These are phyloP conservation scores for Albula glossodonta DNA, from an alignment of 2,113 vertebrate genomes.

Conservation along the genomic window DNA sequence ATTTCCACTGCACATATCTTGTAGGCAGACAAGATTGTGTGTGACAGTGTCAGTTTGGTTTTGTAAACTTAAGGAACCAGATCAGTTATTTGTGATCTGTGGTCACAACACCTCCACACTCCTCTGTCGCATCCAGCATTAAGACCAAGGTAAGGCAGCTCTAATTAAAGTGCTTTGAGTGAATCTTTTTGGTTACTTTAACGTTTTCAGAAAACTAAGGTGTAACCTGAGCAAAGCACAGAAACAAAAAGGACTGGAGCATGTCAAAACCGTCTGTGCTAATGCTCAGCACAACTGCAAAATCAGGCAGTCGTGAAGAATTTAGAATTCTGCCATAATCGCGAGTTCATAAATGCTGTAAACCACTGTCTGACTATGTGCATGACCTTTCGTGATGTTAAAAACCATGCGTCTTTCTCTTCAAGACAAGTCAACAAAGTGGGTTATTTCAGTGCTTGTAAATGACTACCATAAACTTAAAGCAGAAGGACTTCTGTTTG, in stretches of 20 bases:
- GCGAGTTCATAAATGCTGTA: neutral
- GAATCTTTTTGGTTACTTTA: constrained; percentile 21
- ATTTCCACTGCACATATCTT: constrained; percentile 53
- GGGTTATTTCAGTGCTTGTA: neutral
- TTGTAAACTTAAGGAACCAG: neutral
- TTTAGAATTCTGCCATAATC: neutral
- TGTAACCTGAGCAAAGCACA: neutral
- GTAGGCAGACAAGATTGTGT: neutral
- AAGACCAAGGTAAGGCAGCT: neutral
- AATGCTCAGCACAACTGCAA: neutral
- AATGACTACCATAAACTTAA: neutral
- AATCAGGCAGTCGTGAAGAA: neutral
- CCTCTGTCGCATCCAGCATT: constrained; percentile 19
- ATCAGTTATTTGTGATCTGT: neutral
- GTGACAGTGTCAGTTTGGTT: constrained; percentile 6
- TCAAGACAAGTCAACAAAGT: neutral
- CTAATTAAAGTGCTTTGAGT: constrained; percentile 40
- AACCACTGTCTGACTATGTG: constrained; percentile 5
- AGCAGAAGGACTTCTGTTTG: neutral
- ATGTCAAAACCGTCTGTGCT: neutral
- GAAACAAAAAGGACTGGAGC: neutral
- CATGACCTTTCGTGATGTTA: neutral
- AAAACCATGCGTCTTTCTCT: neutral
- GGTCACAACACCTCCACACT: neutral
- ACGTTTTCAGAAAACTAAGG: constrained; percentile 15